Evolutionary conservation across 2,888 invertebrate species (phyloP).

Genomic region (Drosophila gaucha): DNA sequence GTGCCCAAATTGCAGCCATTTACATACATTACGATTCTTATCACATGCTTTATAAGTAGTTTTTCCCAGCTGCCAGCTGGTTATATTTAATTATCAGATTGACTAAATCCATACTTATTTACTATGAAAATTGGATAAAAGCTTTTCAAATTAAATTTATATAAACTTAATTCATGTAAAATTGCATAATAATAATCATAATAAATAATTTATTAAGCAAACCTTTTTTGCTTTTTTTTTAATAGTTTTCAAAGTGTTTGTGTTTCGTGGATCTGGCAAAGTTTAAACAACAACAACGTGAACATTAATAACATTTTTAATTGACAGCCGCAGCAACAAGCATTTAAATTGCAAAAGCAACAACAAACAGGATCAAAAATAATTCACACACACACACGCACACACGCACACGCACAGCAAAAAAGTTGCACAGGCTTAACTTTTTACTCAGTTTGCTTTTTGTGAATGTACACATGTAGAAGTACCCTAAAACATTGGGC

Average conservation of each 20-base stretch:
- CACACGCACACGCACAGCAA: constrained; percentile 39
- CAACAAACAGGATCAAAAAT: constrained; percentile 39
- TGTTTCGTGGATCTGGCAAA: not conserved
- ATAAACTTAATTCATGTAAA: not conserved
- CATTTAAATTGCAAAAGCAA: constrained; percentile 35
- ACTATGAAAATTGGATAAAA: too few species aligned
- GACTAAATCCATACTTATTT: too few species aligned
- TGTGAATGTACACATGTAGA: constrained; percentile 5
- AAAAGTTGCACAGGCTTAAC: constrained; percentile 36
- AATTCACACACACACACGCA: constrained; percentile 54
- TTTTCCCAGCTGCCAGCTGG: not conserved
- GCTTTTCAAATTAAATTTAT: too few species aligned
- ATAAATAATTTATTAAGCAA: not conserved
- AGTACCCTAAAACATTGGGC: not conserved
- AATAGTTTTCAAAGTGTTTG: not conserved
- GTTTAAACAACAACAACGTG: constrained; percentile 8
- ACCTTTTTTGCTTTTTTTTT: not conserved
- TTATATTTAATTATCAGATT: too few species aligned
- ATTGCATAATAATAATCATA: constrained; percentile 3
- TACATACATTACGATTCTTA: not conserved
- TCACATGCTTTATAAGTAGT: not conserved
- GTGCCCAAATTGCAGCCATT: not conserved
- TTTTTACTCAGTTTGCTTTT: constrained; percentile 27
- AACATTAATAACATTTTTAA: constrained; percentile 51
- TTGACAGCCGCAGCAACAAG: constrained; percentile 50